phyloP scores from a whole-genome alignment of 2,113 vertebrate species.

The Oryzias woworae region DNA sequence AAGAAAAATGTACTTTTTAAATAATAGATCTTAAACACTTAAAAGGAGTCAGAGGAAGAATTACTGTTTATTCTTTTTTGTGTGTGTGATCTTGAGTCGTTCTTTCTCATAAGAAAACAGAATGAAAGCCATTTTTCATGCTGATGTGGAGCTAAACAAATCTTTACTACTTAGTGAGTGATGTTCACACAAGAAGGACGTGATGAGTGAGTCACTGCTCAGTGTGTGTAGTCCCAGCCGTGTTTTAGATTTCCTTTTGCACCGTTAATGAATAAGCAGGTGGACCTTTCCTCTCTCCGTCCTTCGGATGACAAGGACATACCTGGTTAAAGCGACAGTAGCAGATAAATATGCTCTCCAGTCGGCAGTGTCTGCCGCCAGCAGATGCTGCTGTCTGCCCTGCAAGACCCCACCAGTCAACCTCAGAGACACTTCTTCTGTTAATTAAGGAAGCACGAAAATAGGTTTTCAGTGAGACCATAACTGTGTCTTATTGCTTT shows the following conservation, averaged over 20 bases:
- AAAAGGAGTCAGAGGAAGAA: no score
- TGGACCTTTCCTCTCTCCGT: conserved; percentile 7
- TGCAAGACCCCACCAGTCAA: conserved; percentile 7
- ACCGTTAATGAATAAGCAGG: conserved; percentile 4
- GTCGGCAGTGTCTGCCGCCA: conserved; percentile 7
- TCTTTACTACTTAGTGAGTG: conserved; percentile 31
- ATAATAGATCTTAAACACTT: no score
- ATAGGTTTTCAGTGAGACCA: conserved; percentile 24
- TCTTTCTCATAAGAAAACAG: conserved; percentile 25
- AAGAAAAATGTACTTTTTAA: no score
- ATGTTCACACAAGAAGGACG: conserved; percentile 38
- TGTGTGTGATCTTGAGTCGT: conserved; percentile 10
- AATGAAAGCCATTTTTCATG: conserved; percentile 53
- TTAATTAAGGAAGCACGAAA: conserved; percentile 29
- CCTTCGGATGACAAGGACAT: conserved; percentile 62
- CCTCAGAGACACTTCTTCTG: conserved; percentile 25
- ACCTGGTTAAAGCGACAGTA: conserved; percentile 55
- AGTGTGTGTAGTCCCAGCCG: background rate
- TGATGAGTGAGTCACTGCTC: conserved; percentile 48
- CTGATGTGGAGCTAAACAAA: conserved; percentile 4
- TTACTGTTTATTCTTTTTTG: background rate
- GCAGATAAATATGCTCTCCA: conserved; percentile 51
- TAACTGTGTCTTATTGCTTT: background rate
- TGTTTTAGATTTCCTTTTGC: no score
- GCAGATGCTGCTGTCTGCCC: conserved; percentile 49